Percentiles rank a stretch among this genome's conserved stretches.
Evolutionary conservation across 2,797 vertebrate genomes (phyloP).

Genomic region (Chelon labrosus): DNA sequence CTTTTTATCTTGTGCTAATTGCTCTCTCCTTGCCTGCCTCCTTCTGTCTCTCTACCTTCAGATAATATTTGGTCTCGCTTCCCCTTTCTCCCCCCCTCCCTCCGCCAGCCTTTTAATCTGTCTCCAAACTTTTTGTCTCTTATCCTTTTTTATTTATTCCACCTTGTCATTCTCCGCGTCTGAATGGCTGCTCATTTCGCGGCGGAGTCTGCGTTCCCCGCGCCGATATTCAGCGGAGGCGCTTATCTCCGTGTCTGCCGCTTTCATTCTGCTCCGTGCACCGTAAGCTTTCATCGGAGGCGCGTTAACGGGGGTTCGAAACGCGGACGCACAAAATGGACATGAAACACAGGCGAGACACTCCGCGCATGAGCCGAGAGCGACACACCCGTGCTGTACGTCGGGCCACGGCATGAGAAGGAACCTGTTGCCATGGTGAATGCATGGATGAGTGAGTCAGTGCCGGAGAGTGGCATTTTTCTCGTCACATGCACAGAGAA

Average conservation of each 20-base stretch:
- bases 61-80: constrained; percentile 52
- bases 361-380: constrained; percentile 17
- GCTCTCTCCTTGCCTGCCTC: constrained; percentile 55
- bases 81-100: constrained; percentile 36
- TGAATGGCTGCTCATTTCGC: constrained; percentile 36
- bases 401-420: constrained; percentile 21
- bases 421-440: constrained; percentile 74
- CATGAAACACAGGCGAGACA: neutral
- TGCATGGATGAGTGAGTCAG: constrained; percentile 36
- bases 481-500: constrained; percentile 16
- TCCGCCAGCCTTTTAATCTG: constrained; percentile 37
- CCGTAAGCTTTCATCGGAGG: constrained; percentile 3
- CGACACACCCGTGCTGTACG: constrained; percentile 17
- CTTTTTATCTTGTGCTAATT: constrained; percentile 77
- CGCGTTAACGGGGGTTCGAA: constrained; percentile 25
- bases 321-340: constrained; percentile 9
- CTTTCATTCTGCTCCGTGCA: constrained; percentile 23
- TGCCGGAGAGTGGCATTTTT: constrained; percentile 39
- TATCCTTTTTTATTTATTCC: neutral
- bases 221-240: constrained; percentile 18
- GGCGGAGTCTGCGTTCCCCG: constrained; percentile 24
- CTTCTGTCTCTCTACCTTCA: constrained; percentile 52
- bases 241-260: constrained; percentile 36
- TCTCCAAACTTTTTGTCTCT: constrained; percentile 25
- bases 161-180: constrained; percentile 33